Evolutionary conservation across 2,113 vertebrate genomes (phyloP).

Genomic region (Proteles cristata): DNA sequence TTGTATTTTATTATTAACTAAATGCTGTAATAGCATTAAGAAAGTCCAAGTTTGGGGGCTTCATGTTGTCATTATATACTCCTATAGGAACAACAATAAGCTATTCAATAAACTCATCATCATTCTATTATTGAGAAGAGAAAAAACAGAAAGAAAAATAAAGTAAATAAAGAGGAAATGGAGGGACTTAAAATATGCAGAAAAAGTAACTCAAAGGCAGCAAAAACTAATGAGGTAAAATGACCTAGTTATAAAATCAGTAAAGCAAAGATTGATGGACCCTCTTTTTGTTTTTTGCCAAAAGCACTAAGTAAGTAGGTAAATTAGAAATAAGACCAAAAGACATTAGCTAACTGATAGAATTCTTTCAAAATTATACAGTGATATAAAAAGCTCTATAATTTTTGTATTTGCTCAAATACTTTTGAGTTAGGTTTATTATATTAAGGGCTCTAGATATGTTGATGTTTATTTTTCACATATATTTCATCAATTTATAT

Average conservation of each 20-base stretch:
- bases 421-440: neutral
- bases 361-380: neutral
- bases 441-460: neutral
- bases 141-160: neutral
- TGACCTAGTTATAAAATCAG: conserved; percentile 37
- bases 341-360: neutral
- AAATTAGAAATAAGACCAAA: conserved; percentile 51
- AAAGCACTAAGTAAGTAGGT: conserved; percentile 30
- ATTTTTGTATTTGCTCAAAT: neutral
- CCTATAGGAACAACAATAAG: neutral
- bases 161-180: neutral
- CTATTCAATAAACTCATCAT: neutral
- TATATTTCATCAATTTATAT: neutral
- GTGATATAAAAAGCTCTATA: conserved; percentile 40
- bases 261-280: conserved; percentile 47
- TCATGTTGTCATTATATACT: neutral
- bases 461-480: neutral
- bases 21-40: neutral
- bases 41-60: neutral
- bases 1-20: neutral
- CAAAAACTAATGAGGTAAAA: conserved; percentile 59
- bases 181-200: conserved; percentile 23
- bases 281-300: neutral
- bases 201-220: neutral
- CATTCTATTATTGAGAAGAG: neutral